Percentiles rank a stretch among this genome's conserved stretches.
phyloP scores from a whole-genome alignment of 1,140 invertebrate species.

The Oncopodura yosiiana region DNA sequence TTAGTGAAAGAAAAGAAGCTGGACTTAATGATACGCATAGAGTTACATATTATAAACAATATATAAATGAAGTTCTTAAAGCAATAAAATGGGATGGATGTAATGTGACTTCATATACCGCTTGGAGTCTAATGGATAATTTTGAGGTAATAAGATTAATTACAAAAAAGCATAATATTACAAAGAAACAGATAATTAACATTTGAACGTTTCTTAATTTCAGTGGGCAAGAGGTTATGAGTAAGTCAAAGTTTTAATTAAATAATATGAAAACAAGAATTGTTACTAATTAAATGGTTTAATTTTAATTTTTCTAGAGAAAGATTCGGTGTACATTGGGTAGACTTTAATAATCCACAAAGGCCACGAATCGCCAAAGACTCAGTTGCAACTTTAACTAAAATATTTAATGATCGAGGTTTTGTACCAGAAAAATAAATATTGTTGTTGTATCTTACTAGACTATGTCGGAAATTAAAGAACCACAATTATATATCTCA shows the following conservation, averaged over 20 bases:
- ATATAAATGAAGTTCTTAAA: conserved; percentile 54
- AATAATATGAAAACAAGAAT: too few species aligned
- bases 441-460: neutral
- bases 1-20: conserved; percentile 41
- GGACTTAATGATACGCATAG: conserved; percentile 47
- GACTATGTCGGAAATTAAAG: too few species aligned
- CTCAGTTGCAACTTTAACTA: conserved; percentile 34
- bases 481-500: too few species aligned
- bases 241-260: conserved; percentile 8
- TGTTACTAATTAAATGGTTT: too few species aligned
- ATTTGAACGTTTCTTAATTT: too few species aligned
- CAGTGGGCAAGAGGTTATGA: conserved; percentile 46
- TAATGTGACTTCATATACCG: conserved; percentile 55
- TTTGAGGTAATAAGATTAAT: conserved; percentile 53
- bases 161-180: neutral
- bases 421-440: conserved; percentile 3
- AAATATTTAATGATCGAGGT: conserved; percentile 20
- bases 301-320: conserved; percentile 18
- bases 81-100: conserved; percentile 55
- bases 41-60: conserved; percentile 46
- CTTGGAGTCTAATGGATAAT: conserved; percentile 68
- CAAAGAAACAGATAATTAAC: too few species aligned
- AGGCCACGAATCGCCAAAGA: conserved; percentile 38
- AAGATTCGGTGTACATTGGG: conserved; percentile 32
- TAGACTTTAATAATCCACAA: conserved; percentile 32